Evolutionary conservation across 1,140 invertebrate species (phyloP).

Genomic region (Apocrypta bakeri): DNA sequence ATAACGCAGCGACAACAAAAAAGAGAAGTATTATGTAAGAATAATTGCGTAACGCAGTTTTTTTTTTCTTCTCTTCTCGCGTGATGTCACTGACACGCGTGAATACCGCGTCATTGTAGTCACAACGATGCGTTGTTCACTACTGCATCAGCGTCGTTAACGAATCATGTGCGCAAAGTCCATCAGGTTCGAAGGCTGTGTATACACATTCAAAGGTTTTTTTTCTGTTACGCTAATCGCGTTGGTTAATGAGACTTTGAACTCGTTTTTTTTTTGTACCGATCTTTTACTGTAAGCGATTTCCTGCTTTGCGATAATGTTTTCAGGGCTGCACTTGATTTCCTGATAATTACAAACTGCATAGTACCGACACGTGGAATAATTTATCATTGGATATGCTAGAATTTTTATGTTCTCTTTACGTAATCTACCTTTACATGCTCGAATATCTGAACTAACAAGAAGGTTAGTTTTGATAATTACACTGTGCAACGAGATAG

Average conservation of each 20-base stretch:
- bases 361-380: background rate
- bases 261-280: background rate
- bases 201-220: background rate
- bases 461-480: too few species aligned
- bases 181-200: background rate
- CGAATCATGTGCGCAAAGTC: background rate
- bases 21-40: too few species aligned
- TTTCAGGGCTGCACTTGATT: background rate
- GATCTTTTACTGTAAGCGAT: background rate
- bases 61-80: background rate
- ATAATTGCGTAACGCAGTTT: too few species aligned
- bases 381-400: background rate
- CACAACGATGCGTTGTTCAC: background rate
- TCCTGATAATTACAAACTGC: background rate
- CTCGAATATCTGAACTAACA: background rate
- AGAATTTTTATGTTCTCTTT: background rate
- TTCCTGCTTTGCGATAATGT: background rate
- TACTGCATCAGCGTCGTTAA: background rate
- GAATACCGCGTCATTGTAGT: too few species aligned
- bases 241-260: background rate
- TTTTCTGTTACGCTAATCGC: background rate
- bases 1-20: too few species aligned
- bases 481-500: too few species aligned
- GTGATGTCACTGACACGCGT: background rate
- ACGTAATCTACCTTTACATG: too few species aligned